Evolutionary conservation across 2,797 vertebrate genomes (phyloP).

Genomic region (Poeciliopsis paucimaculata): DNA sequence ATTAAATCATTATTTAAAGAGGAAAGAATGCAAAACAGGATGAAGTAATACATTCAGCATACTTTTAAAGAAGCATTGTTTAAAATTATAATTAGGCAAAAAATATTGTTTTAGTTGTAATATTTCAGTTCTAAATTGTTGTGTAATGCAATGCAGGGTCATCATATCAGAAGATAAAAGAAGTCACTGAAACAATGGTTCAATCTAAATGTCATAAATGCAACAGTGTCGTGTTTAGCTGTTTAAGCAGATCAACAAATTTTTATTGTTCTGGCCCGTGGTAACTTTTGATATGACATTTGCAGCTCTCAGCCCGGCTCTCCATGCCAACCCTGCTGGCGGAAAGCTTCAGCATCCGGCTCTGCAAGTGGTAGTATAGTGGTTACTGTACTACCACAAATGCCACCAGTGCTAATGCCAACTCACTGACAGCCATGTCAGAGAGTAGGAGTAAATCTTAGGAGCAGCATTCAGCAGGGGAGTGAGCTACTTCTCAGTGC

Average conservation of each 20-base stretch:
- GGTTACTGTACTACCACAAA: conserved; percentile 11
- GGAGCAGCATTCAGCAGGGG: neutral
- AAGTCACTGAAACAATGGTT: neutral
- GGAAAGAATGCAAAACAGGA: neutral
- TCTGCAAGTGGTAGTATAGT: conserved; percentile 2
- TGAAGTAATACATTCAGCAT: neutral
- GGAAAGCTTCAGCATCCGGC: conserved; percentile 16
- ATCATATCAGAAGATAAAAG: neutral
- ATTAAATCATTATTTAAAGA: neutral
- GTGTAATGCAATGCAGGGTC: neutral
- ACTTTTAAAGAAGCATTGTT: neutral
- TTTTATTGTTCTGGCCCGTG: conserved; percentile 20
- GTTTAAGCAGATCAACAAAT: conserved; percentile 25
- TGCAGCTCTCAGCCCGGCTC: conserved; percentile 12
- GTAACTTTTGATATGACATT: conserved; percentile 29
- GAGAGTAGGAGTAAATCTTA: conserved; percentile 27
- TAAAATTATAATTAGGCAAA: neutral
- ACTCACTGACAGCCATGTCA: conserved; percentile 6
- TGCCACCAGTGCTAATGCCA: conserved; percentile 17
- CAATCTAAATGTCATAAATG: neutral
- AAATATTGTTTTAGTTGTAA: neutral
- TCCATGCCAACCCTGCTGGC: conserved; percentile 29
- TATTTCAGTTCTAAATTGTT: neutral
- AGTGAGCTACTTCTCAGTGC: conserved; percentile 14
- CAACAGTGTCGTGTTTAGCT: neutral